Percentiles rank a stretch among this genome's conserved stretches.
phyloP scores from a whole-genome alignment of 30 jellyfish, hydroid and myxozoan genomes.

The Nemopilema nomurai region DNA sequence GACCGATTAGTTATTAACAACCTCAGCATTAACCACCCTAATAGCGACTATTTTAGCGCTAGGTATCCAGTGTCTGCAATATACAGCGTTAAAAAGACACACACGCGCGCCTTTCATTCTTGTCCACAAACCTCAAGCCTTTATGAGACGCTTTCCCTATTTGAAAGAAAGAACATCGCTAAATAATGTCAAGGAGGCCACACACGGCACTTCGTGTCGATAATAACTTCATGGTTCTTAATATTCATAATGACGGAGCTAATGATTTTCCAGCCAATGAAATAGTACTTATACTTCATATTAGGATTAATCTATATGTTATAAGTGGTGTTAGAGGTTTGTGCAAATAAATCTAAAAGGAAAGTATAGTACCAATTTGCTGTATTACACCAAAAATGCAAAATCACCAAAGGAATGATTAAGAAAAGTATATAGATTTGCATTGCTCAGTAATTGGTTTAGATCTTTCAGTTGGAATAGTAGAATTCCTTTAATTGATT shows the following conservation, averaged over 20 bases:
- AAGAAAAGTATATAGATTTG: too few species aligned
- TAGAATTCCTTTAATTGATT: background rate
- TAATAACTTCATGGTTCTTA: background rate
- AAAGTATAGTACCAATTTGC: background rate
- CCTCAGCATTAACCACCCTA: too few species aligned
- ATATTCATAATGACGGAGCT: background rate
- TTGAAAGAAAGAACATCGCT: background rate
- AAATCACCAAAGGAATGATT: too few species aligned
- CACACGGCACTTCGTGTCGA: background rate
- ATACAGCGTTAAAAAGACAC: background rate
- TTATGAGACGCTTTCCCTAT: background rate
- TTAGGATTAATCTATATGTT: background rate
- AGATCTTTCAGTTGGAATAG: too few species aligned
- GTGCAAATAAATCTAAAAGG: background rate
- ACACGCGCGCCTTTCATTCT: background rate
- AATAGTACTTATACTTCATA: background rate
- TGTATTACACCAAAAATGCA: too few species aligned
- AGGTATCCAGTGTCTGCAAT: background rate
- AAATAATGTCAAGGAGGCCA: background rate
- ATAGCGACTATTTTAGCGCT: too few species aligned
- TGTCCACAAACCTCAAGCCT: background rate
- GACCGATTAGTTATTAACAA: too few species aligned
- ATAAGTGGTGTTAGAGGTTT: background rate
- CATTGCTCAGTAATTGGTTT: background rate
- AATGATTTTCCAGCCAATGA: background rate